Base-by-base conservation (phyloP, 2,888 invertebrate genomes). In the Mylabris sibirica region DNA sequence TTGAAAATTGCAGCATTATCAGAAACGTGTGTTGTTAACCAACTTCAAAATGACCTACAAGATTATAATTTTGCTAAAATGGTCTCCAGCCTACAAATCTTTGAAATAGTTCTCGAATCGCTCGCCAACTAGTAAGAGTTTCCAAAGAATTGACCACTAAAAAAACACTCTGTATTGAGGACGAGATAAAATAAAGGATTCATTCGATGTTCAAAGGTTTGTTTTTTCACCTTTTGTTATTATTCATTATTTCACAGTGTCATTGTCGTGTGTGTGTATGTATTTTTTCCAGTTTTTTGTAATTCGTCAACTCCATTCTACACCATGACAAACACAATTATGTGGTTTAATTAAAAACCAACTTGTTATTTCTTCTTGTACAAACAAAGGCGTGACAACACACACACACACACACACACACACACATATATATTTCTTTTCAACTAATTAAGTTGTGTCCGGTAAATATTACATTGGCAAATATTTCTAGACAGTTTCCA, bases 311-410 rank as follows among this genome's bases (percentile, higher is more conserved):
- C 57, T 57, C 20, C 11, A 5, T 14, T 24, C 24, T 12, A 49
- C 17, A 20, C 12, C 57, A 57, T 57, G 57, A 57, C 57, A 57
- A 57, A 57, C 53, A 53, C 57, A 57, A 57, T 57, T 57, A 57
- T 57, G 57, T 24, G 57, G 57, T 57, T 24, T 57, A 57, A 57
- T 57, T 57, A 57, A 57, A 57, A 57, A 57, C 57, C 57, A 57
- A 57, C 57, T 57, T 57, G 57, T 57, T 57, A 57, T 57, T 22
- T 24, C 57, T 57, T 57, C 57, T 57, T 57, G 12, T 22, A 57
- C 3, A 57, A 57, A 57, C 57, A 57, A 14, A 14, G 57, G 57
- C 5, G 57, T 24, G 57, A 24, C 57, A 24, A 24, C 24, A 57
- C 24, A 24, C 57, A 57, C n/a, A n/a, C n/a, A n/a, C n/a, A n/a